phyloP scores from a whole-genome alignment of 2,797 vertebrate genomes.

The Takifugu rubripes region DNA sequence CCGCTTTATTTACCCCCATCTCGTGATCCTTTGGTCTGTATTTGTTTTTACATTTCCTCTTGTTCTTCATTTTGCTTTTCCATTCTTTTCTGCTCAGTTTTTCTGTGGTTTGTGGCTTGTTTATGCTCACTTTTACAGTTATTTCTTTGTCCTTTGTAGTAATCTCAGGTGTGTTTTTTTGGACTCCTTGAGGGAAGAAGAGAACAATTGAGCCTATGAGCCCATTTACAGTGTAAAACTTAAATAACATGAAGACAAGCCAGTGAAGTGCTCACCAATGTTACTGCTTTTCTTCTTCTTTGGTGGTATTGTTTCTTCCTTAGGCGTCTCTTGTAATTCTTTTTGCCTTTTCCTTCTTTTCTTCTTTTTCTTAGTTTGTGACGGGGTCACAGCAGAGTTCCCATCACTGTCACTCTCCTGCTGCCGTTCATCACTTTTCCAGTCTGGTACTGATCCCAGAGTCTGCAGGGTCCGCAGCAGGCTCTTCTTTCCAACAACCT shows the following conservation, averaged over 20 bases:
- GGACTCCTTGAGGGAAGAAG: constrained; percentile 12
- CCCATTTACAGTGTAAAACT: background rate
- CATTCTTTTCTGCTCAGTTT: constrained; percentile 70
- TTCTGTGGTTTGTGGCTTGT: constrained; percentile 17
- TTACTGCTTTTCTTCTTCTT: constrained; percentile 33
- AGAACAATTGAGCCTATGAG: background rate
- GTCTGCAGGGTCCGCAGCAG: constrained; percentile 75
- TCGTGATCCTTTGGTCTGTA: constrained; percentile 37
- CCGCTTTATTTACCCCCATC: constrained; percentile 18
- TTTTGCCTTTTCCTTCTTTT: constrained; percentile 65
- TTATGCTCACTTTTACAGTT: background rate
- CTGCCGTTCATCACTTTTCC: constrained; percentile 43
- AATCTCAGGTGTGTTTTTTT: constrained; percentile 11
- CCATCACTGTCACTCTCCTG: constrained; percentile 70
- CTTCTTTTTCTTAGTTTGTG: constrained; percentile 62
- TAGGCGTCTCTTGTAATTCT: background rate
- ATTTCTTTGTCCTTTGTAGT: constrained; percentile 10
- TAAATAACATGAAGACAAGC: background rate
- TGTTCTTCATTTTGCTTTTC: constrained; percentile 77
- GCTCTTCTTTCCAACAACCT: constrained; percentile 67
- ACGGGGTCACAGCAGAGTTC: constrained; percentile 38
- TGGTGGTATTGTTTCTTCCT: constrained; percentile 1
- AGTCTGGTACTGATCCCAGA: constrained; percentile 69
- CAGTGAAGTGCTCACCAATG: constrained; percentile 44
- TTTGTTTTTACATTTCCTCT: constrained; percentile 74